A percentile compares a stretch with the other conserved stretches of the same genome.
These are phyloP conservation scores for Camelus dromedarius DNA, from an alignment of 2,113 vertebrate genomes.

Conservation along the genomic window DNA sequence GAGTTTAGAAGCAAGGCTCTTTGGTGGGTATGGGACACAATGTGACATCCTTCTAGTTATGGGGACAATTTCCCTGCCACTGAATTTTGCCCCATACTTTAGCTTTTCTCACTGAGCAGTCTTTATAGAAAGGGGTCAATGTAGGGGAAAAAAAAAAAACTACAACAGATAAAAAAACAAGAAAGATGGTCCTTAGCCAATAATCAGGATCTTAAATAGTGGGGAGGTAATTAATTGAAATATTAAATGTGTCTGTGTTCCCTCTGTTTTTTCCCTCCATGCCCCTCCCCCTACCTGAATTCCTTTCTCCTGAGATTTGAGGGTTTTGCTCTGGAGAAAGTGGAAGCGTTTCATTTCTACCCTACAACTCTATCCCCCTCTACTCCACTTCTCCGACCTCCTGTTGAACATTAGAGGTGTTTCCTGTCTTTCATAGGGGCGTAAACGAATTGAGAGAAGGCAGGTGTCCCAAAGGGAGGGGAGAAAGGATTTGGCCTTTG, in stretches of 20 bases:
- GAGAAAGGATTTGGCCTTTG: conserved; percentile 5
- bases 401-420: neutral
- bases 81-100: neutral
- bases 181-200: neutral
- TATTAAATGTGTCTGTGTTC: neutral
- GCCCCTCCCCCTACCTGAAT: neutral
- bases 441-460: neutral
- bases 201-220: neutral
- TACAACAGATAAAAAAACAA: neutral
- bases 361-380: neutral
- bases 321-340: neutral
- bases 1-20: neutral
- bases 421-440: neutral
- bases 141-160: neutral
- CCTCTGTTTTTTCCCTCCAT: neutral
- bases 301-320: neutral
- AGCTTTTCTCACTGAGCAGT: neutral
- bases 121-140: neutral
- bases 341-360: neutral
- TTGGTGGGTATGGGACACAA: neutral
- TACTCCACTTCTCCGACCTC: neutral
- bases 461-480: neutral
- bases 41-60: neutral
- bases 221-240: neutral
- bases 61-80: neutral